Conservation (phyloP, 2,888 invertebrate genomes). For the Rhodophaea formosa region DNA sequence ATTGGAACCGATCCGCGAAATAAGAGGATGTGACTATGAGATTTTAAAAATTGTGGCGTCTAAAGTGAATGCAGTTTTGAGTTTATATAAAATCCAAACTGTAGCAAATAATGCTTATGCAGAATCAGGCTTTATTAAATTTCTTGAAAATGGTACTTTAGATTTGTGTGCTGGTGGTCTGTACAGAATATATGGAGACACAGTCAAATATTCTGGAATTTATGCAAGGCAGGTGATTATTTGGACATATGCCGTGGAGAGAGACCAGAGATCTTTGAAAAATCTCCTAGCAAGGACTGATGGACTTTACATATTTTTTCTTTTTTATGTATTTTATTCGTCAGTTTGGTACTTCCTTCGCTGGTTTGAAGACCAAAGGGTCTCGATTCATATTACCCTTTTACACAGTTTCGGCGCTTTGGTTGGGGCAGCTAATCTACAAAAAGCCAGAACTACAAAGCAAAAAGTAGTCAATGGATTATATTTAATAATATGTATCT, state of each 20-base stretch:
- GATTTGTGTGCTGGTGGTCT: conserved; percentile 61
- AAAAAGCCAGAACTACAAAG: conserved; percentile 47
- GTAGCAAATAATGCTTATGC: conserved; percentile 40
- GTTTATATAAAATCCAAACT: conserved; percentile 44
- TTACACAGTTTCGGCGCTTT: conserved; percentile 57
- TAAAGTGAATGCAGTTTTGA: conserved; percentile 51
- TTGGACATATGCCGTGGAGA: conserved; percentile 56
- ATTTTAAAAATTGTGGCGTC: conserved; percentile 55
- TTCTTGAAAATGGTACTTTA: conserved; percentile 54
- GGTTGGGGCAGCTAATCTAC: conserved; percentile 48
- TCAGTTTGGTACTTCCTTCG: conserved; percentile 46
- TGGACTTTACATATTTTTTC: conserved; percentile 52
- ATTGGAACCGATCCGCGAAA: conserved; percentile 41
- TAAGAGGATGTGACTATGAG: conserved; percentile 53
- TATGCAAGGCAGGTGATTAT: conserved; percentile 50
- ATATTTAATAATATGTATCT: conserved; percentile 53
- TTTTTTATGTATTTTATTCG: conserved; percentile 52
- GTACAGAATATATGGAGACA: conserved; percentile 54
- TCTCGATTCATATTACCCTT: conserved; percentile 42
- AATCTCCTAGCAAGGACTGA: conserved; percentile 46
- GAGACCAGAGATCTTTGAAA: conserved; percentile 51
- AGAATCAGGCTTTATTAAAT: conserved; percentile 39
- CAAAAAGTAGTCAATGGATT: conserved; percentile 54
- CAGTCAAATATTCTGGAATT: conserved; percentile 58
- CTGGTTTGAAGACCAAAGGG: conserved; percentile 39